Conservation (phyloP, 2,113 vertebrate species). For the Barnardius zonarius region DNA sequence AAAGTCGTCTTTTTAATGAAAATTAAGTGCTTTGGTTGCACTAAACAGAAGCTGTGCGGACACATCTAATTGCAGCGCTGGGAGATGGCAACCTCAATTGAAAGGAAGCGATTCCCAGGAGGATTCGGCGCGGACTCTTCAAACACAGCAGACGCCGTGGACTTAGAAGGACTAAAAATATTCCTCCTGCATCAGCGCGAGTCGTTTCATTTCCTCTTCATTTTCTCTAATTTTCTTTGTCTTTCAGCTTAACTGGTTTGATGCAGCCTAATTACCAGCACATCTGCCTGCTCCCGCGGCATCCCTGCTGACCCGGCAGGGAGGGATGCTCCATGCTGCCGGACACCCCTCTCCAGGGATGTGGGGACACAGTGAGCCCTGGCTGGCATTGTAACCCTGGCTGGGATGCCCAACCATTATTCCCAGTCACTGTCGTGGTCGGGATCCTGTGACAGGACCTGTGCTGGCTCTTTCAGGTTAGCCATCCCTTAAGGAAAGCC, state of each 20-base stretch:
- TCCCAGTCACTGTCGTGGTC: background rate
- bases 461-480: background rate
- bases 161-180: slow-evolving; percentile 51
- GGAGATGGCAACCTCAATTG: slow-evolving; percentile 56
- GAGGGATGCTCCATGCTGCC: background rate
- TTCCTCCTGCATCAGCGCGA: background rate
- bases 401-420: background rate
- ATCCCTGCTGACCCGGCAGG: background rate
- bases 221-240: slow-evolving; percentile 51
- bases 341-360: background rate
- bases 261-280: background rate
- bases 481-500: background rate
- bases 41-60: slow-evolving; percentile 50
- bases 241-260: slow-evolving; percentile 11
- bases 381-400: background rate
- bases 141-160: background rate
- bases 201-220: background rate
- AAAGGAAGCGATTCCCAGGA: slow-evolving; percentile 51
- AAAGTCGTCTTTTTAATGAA: slow-evolving; percentile 77
- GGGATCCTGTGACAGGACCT: background rate
- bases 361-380: background rate
- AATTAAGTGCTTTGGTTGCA: slow-evolving; percentile 70
- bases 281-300: background rate
- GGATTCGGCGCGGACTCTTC: background rate
- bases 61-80: slow-evolving; percentile 54